Conservation (phyloP, 2,888 invertebrate species). For the Leucoptera coffeella region DNA sequence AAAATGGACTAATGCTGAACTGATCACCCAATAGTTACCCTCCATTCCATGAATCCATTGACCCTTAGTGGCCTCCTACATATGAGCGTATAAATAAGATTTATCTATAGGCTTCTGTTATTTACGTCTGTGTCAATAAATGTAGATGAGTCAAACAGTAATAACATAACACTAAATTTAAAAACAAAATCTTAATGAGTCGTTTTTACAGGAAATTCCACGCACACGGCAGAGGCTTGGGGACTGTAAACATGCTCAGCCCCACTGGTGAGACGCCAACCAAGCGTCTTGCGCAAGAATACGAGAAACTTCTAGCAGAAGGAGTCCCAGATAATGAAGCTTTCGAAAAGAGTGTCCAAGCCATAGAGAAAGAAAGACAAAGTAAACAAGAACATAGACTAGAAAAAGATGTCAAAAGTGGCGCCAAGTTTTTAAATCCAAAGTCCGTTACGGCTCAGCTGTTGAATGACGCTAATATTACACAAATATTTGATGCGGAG, state of each 20-base stretch:
- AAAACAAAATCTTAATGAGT: no score
- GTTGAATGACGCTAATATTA: slow-evolving; percentile 18
- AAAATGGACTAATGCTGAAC: no score
- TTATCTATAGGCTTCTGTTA: no score
- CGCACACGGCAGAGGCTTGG: slow-evolving; percentile 47
- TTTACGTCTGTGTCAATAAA: neutral
- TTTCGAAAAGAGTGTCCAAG: slow-evolving; percentile 22
- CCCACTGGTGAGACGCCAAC: slow-evolving; percentile 44
- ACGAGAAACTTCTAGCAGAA: slow-evolving; percentile 50
- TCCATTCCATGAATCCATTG: no score
- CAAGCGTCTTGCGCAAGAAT: slow-evolving; percentile 57
- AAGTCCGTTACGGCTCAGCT: slow-evolving; percentile 24
- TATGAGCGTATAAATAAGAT: no score
- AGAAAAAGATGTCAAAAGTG: no score
- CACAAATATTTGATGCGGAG: slow-evolving; percentile 25
- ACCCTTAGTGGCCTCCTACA: no score
- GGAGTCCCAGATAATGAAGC: slow-evolving; percentile 47
- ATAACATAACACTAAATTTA: no score
- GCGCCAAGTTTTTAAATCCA: slow-evolving; percentile 12
- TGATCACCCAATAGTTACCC: no score
- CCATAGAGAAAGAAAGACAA: slow-evolving; percentile 17
- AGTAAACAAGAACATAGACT: slow-evolving; percentile 11
- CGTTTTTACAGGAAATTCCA: slow-evolving; percentile 58
- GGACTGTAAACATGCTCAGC: slow-evolving; percentile 48
- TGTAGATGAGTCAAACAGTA: neutral